Evolutionary conservation across 2,797 vertebrate species (phyloP), one percentile per base, ranked within the genome.

Genomic region (Tolypeutes matacus): DNA sequence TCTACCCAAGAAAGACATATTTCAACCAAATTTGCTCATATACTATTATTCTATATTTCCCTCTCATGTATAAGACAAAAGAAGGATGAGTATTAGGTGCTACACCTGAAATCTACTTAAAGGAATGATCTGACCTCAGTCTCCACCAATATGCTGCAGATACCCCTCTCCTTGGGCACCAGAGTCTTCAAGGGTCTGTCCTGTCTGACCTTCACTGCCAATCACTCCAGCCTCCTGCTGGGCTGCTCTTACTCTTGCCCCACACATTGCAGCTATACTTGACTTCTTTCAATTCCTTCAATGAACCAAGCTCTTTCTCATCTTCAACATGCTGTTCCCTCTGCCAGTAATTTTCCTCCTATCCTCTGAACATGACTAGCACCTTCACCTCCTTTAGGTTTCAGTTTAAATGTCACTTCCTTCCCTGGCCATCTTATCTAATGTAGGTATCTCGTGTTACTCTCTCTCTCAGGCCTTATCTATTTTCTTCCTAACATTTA

Each of bases 401-500:
- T 81, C 23, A 64, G 39, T 86, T 67, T 82, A 89, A 90, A 69
- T 93, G 56, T 67, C 75, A 18, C 7, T 94, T 91, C 31, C 13
- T 73, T 60, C 11, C 27, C 34, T 70, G 31, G 75, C 86, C 20
- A 93, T 58, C 64, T 92, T 56, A 81, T 17, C 62, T 72, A 87
- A 90, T 18, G 31, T 36, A 84, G 3, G 2, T 82, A 39, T 53
- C 18, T 31, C 49, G 13, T 75, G 29, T 60, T 92, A 67, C 89
- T 73, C 31, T 76, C 56, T 91, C 49, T 81, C 49, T 62, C 29
- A 27, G 31, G 49, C 39, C 31, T 23, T 83, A 36, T 17, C 92
- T n/a, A 53, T 64, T 91, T 86, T 75, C 80, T 89, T 82, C 34
- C 70, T 83, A 94, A 87, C 69, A 93, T 84, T 86, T 86, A 62